Evolutionary conservation across 2,888 invertebrate species (phyloP).

Genomic region (Dolichopus griseipennis): DNA sequence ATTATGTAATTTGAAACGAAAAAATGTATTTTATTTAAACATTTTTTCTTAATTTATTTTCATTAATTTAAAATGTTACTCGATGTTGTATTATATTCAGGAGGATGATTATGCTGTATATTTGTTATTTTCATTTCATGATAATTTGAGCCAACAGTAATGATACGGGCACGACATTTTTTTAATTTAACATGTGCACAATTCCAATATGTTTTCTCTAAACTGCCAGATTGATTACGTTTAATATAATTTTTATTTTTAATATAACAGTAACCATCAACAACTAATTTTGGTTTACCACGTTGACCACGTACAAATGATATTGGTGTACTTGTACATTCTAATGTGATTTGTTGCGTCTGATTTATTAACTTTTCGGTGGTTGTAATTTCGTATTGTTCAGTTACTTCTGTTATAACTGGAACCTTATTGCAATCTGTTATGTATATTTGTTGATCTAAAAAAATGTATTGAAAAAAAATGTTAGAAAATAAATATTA

Average conservation of each 20-base stretch:
- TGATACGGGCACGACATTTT: slow-evolving; percentile 30
- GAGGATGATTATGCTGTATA: slow-evolving; percentile 28
- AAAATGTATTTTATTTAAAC: no score
- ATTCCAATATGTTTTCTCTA: slow-evolving; percentile 31
- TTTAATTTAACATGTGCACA: slow-evolving; percentile 29
- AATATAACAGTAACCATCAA: slow-evolving; percentile 30
- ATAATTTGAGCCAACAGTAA: slow-evolving; percentile 24
- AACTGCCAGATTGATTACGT: slow-evolving; percentile 7
- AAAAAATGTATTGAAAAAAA: no score
- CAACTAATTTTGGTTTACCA: slow-evolving; percentile 31
- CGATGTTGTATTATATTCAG: slow-evolving; percentile 22
- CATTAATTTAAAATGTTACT: not conserved
- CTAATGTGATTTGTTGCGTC: not conserved
- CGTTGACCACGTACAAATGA: slow-evolving; percentile 29
- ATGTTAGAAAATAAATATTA: no score
- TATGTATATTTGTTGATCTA: no score
- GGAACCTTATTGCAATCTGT: not conserved
- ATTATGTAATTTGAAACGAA: no score
- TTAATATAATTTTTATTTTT: slow-evolving; percentile 27
- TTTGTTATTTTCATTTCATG: slow-evolving; percentile 26
- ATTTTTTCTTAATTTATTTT: no score
- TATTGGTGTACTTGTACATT: slow-evolving; percentile 7
- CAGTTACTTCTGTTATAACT: not conserved
- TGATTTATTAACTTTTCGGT: not conserved
- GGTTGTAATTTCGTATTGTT: not conserved